Conservation (phyloP, 1,140 invertebrate genomes). For the Proctacanthus coquilletti region DNA sequence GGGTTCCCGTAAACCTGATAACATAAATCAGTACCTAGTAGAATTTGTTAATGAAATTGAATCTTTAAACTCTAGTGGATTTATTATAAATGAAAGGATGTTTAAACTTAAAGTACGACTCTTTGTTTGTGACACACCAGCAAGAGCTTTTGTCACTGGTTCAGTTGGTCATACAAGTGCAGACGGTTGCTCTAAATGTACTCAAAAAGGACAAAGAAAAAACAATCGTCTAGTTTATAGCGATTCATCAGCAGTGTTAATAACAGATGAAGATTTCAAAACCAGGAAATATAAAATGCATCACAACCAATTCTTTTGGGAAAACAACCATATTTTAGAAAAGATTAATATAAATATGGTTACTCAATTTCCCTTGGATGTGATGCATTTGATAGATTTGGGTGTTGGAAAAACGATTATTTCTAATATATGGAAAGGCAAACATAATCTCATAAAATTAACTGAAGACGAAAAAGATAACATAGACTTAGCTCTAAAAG, state of each 20-base stretch:
- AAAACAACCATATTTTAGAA: too few species aligned
- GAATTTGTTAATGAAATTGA: not conserved
- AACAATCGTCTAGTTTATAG: conserved; percentile 1
- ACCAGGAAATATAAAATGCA: not conserved
- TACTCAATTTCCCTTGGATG: conserved; percentile 10
- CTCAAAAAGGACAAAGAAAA: conserved; percentile 1
- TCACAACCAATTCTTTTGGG: too few species aligned
- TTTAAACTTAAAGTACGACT: not conserved
- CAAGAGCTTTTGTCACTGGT: conserved; percentile 6
- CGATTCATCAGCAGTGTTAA: not conserved
- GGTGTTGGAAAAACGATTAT: conserved; percentile 10
- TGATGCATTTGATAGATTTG: conserved; percentile 12
- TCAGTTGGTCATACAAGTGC: not conserved
- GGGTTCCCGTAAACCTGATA: not conserved
- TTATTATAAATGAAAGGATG: not conserved
- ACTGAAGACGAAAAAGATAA: too few species aligned
- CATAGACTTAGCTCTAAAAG: conserved; percentile 3
- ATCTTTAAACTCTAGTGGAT: not conserved
- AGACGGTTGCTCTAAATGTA: conserved; percentile 2
- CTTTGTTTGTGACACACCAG: conserved; percentile 5
- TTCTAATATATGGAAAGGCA: too few species aligned
- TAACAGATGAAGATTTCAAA: conserved; percentile 6
- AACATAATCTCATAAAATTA: conserved; percentile 6
- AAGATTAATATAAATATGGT: conserved; percentile 8
- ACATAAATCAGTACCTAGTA: conserved; percentile 1